Conservation (phyloP, 2,888 invertebrate species). For the Melinaea marsaeus region DNA sequence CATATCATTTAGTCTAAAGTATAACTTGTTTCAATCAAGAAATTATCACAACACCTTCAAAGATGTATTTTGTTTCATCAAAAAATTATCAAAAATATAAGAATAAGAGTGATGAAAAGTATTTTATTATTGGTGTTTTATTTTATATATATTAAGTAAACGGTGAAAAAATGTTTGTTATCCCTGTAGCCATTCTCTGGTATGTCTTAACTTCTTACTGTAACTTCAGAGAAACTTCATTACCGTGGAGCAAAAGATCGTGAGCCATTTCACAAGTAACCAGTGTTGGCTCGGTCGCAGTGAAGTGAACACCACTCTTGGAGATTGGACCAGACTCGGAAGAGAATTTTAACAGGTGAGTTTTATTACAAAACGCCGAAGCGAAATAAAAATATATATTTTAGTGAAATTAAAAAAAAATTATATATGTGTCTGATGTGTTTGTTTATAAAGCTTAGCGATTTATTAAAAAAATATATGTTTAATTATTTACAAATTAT, state of each 20-base stretch:
- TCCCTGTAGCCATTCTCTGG: slow-evolving; percentile 22
- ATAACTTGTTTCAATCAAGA: too few relatives aligned
- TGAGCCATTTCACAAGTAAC: slow-evolving; percentile 23
- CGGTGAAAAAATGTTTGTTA: slow-evolving; percentile 20
- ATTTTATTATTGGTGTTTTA: not conserved
- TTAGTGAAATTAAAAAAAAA: too few relatives aligned
- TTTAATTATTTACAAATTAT: too few relatives aligned
- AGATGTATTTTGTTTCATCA: too few relatives aligned
- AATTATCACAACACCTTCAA: not conserved
- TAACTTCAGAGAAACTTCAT: slow-evolving; percentile 27
- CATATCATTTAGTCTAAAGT: too few relatives aligned
- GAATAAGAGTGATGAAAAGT: too few relatives aligned
- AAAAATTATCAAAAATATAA: too few relatives aligned
- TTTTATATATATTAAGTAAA: not conserved
- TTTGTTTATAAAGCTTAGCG: too few relatives aligned
- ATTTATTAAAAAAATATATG: too few relatives aligned
- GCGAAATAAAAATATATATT: too few relatives aligned
- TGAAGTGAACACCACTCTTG: slow-evolving; percentile 38
- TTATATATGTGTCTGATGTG: too few relatives aligned
- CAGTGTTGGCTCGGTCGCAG: slow-evolving; percentile 44
- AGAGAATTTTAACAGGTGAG: slow-evolving; percentile 23
- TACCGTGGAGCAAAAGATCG: slow-evolving; percentile 30
- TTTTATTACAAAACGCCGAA: not conserved
- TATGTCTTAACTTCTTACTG: slow-evolving; percentile 29
- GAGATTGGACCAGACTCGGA: slow-evolving; percentile 6